Evolutionary conservation across 2,113 vertebrate genomes (phyloP).

Genomic region (Spilogale gracilis): DNA sequence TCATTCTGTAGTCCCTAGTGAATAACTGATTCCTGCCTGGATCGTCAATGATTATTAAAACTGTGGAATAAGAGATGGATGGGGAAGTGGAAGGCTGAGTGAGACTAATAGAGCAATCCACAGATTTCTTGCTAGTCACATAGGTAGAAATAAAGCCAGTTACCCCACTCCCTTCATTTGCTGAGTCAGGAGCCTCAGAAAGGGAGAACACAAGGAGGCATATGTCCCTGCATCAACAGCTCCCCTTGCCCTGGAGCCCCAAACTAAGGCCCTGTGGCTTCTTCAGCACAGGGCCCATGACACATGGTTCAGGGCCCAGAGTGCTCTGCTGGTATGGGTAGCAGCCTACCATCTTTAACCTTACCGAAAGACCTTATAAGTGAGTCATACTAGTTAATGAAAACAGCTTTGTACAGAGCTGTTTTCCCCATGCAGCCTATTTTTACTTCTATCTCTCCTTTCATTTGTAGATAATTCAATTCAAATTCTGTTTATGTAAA

Average conservation of each 20-base stretch:
- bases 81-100: background rate
- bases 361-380: background rate
- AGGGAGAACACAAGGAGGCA: too few species aligned
- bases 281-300: background rate
- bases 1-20: background rate
- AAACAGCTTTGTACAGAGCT: background rate
- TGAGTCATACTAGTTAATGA: background rate
- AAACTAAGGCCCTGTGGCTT: background rate
- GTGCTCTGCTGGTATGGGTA: background rate
- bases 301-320: background rate
- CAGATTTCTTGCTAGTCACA: background rate
- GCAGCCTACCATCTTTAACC: background rate
- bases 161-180: background rate
- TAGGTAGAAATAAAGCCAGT: background rate
- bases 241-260: background rate
- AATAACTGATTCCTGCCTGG: background rate
- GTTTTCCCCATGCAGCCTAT: background rate
- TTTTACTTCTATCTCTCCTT: background rate
- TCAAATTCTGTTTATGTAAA: background rate
- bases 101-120: background rate
- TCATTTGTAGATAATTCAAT: background rate
- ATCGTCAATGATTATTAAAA: background rate
- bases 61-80: background rate
- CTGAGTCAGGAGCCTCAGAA: background rate
- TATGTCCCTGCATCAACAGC: background rate